Percentiles rank a stretch among this genome's conserved stretches.
These are phyloP conservation scores for Drosophila chauvacae DNA, from an alignment of 1,140 invertebrate genomes.

Conservation along the genomic window DNA sequence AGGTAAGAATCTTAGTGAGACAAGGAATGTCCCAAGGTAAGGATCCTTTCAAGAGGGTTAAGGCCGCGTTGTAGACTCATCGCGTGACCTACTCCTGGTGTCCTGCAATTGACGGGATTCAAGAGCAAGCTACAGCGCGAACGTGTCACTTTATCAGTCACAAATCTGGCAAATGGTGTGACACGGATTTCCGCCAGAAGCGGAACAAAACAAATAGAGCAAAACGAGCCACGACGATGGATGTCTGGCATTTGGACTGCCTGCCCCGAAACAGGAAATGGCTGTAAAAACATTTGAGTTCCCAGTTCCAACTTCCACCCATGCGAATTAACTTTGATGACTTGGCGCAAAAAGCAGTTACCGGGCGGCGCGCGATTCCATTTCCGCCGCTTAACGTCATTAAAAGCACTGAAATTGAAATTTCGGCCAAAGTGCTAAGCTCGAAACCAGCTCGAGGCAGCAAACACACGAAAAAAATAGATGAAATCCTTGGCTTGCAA, in stretches of 20 bases:
- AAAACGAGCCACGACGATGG: slow-evolving; percentile 22
- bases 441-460: neutral
- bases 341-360: slow-evolving; percentile 72
- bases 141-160: slow-evolving; percentile 54
- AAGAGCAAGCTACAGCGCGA: slow-evolving; percentile 31
- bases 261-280: slow-evolving; percentile 57
- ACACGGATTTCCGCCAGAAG: slow-evolving; percentile 57
- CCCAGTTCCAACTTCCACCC: slow-evolving; percentile 56
- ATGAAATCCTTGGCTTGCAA: neutral
- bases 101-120: slow-evolving; percentile 24
- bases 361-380: slow-evolving; percentile 64
- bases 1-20: neutral
- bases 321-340: slow-evolving; percentile 76
- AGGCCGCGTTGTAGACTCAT: slow-evolving; percentile 49
- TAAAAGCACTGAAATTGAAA: slow-evolving; percentile 77
- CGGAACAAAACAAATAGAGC: slow-evolving; percentile 39
- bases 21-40: neutral
- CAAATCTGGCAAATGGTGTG: slow-evolving; percentile 65
- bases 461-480: neutral
- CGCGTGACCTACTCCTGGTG: slow-evolving; percentile 51
- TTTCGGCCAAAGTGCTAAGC: slow-evolving; percentile 34
- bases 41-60: neutral
- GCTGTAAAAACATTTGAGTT: slow-evolving; percentile 76
- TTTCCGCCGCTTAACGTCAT: slow-evolving; percentile 76
- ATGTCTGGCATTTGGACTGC: slow-evolving; percentile 44